Percentiles rank a stretch among this genome's conserved stretches.
These are phyloP conservation scores for Drosophila mojavensis DNA, from an alignment of 1,140 invertebrate genomes.

Conservation along the genomic window DNA sequence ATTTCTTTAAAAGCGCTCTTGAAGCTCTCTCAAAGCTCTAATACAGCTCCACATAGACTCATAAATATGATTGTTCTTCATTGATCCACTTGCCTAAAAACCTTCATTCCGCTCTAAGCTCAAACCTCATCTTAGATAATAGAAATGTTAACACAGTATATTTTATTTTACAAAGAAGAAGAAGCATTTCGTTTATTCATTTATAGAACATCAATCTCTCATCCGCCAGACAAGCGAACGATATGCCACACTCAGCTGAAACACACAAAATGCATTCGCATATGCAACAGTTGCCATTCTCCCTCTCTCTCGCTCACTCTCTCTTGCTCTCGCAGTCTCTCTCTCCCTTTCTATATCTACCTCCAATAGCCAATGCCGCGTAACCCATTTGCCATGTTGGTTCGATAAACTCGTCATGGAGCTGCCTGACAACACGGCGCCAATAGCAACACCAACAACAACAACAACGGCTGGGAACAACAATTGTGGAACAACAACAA, in stretches of 20 bases:
- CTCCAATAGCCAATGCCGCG: neutral
- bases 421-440: constrained; percentile 36
- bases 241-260: constrained; percentile 21
- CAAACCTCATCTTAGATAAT: neutral
- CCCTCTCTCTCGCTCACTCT: neutral
- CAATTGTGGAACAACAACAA: constrained; percentile 30
- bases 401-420: constrained; percentile 66
- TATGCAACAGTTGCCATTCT: constrained; percentile 35
- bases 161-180: neutral
- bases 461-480: constrained; percentile 21
- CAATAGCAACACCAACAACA: constrained; percentile 16
- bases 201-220: constrained; percentile 18
- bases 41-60: too few relatives aligned
- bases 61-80: too few relatives aligned
- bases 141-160: neutral
- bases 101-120: neutral
- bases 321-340: neutral
- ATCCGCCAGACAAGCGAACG: constrained; percentile 15
- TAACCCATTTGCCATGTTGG: constrained; percentile 64
- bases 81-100: too few relatives aligned
- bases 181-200: constrained; percentile 16
- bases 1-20: too few relatives aligned
- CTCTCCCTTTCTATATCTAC: neutral
- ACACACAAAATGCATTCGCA: constrained; percentile 45
- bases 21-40: too few relatives aligned